These are phyloP conservation scores for Falco peregrinus DNA, from an alignment of 2,797 vertebrate genomes.

Conservation along the genomic window DNA sequence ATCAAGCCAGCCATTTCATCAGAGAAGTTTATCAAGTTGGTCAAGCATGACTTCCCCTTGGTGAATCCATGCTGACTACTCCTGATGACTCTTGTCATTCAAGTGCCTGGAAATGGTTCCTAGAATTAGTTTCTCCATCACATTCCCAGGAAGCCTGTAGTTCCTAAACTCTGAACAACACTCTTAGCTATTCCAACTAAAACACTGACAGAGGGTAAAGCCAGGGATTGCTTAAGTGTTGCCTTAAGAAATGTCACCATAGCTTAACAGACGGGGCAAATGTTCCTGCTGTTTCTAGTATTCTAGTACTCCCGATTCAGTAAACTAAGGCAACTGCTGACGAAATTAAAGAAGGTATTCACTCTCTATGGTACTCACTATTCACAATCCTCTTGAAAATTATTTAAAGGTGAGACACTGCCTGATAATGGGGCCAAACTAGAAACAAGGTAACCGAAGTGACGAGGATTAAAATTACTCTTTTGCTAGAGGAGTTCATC, in stretches of 20 bases:
- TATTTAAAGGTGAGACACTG: not conserved
- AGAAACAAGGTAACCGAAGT: not conserved
- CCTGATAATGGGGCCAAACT: not conserved
- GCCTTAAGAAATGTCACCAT: not conserved
- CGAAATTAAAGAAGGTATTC: not conserved
- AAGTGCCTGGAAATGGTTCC: not conserved
- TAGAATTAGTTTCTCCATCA: not conserved
- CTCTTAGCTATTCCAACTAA: not conserved
- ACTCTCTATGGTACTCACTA: not conserved
- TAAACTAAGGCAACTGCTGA: not conserved
- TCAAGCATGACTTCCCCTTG: not conserved
- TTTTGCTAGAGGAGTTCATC: not conserved
- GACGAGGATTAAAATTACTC: not conserved
- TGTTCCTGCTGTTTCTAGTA: not conserved
- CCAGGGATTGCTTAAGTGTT: not conserved
- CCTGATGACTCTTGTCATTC: not conserved
- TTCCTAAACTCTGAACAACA: not conserved
- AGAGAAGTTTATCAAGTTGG: not conserved
- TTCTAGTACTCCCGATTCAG: not conserved
- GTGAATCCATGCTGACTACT: not conserved
- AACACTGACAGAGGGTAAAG: not conserved
- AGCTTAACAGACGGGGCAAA: not conserved
- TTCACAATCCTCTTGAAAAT: not conserved
- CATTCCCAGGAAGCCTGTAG: not conserved
- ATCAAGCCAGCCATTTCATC: not conserved